A percentile compares a stretch with the other conserved stretches of the same genome.
Conservation (phyloP, 2,113 vertebrate genomes). For the Craseonycteris thonglongyai region DNA sequence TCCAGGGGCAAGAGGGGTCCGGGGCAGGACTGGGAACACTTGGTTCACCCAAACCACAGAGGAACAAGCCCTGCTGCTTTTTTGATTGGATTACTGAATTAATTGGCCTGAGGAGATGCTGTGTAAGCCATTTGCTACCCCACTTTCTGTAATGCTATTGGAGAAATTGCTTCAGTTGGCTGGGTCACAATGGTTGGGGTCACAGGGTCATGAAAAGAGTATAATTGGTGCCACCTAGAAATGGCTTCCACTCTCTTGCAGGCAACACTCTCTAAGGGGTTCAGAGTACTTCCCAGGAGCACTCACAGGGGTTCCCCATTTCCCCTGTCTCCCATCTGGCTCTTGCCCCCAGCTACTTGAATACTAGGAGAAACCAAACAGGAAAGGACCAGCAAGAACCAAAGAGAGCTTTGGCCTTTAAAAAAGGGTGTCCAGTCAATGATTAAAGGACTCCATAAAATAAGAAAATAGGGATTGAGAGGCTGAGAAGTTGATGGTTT, state of each 20-base stretch:
- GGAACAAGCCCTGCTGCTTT: not conserved
- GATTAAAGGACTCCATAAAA: not conserved
- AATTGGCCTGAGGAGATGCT: not conserved
- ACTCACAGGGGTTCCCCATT: not conserved
- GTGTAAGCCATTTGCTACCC: not conserved
- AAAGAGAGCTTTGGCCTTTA: not conserved
- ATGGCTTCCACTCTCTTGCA: not conserved
- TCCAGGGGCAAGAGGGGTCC: not conserved
- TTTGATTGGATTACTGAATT: not conserved
- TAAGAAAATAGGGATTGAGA: not conserved
- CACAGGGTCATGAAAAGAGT: not conserved
- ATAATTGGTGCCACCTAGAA: not conserved
- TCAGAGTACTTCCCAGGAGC: not conserved
- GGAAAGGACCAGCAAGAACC: not conserved
- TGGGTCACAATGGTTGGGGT: not conserved
- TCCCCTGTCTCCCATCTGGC: not conserved
- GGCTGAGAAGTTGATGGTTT: not conserved
- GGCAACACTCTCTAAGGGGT: not conserved
- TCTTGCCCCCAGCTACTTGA: not conserved
- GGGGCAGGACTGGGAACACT: not conserved
- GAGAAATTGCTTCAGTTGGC: not conserved
- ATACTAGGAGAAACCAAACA: not conserved
- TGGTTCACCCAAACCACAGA: not conserved
- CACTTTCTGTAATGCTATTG: not conserved
- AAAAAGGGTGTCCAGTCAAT: not conserved